Evolutionary conservation across 2,797 vertebrate genomes (phyloP).

Genomic region (Simalia tracyae): DNA sequence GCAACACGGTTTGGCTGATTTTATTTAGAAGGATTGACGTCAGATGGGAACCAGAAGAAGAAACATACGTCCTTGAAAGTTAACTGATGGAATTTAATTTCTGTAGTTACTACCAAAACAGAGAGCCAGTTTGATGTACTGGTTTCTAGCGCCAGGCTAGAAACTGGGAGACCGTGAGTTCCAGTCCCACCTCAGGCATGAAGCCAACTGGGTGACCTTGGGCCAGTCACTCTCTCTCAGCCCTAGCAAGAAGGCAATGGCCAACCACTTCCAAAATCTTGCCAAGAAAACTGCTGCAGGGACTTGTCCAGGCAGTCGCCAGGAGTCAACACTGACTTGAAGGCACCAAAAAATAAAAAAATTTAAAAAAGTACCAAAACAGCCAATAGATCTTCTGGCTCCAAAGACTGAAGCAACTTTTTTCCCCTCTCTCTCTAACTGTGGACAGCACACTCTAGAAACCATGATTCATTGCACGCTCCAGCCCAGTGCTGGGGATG

Average conservation of each 20-base stretch:
- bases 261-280: background rate
- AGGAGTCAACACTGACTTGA: background rate
- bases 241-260: background rate
- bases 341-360: background rate
- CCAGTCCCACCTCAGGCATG: background rate
- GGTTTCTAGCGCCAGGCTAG: background rate
- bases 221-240: background rate
- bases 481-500: background rate
- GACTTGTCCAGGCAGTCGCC: background rate
- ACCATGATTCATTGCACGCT: background rate
- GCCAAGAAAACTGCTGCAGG: background rate
- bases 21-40: background rate
- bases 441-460: background rate
- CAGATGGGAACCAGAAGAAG: background rate
- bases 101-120: background rate
- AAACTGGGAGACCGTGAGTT: background rate
- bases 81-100: background rate
- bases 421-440: too few relatives aligned
- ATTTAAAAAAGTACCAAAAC: accelerated
- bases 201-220: background rate
- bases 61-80: background rate
- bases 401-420: too few relatives aligned
- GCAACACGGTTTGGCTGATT: background rate
- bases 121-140: background rate
- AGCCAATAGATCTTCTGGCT: background rate